Percentiles rank a stretch among this genome's conserved stretches.
Evolutionary conservation across 2,797 vertebrate species (phyloP).

Genomic region (Premnoplex brunnescens): DNA sequence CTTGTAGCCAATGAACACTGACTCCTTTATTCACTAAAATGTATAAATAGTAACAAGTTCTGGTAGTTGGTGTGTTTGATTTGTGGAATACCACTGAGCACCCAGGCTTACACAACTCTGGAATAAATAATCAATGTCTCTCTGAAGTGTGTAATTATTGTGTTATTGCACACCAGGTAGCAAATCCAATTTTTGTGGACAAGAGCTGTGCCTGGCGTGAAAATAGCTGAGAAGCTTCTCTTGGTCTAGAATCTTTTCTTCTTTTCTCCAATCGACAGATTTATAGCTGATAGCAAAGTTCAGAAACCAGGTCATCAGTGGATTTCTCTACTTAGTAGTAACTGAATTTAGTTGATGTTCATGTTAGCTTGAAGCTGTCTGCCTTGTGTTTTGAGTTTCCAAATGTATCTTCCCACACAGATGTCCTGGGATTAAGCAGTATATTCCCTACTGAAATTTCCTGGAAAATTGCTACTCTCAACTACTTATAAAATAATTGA

Average conservation of each 20-base stretch:
- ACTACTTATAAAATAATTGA: constrained; percentile 27
- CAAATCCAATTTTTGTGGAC: not conserved
- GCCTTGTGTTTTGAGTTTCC: constrained; percentile 6
- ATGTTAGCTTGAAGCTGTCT: constrained; percentile 29
- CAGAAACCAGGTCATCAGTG: not conserved
- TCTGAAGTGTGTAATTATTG: not conserved
- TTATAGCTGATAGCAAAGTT: not conserved
- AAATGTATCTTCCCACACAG: constrained; percentile 1
- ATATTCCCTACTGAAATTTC: constrained; percentile 40
- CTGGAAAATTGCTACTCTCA: not conserved
- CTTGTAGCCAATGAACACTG: not conserved
- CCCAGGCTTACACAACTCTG: not conserved
- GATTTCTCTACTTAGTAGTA: constrained; percentile 7
- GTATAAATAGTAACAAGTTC: not conserved
- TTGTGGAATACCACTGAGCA: not conserved
- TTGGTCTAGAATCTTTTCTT: not conserved
- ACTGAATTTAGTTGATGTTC: constrained; percentile 24
- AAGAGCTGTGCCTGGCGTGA: not conserved
- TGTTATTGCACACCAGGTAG: not conserved
- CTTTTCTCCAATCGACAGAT: not conserved
- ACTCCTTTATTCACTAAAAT: not conserved
- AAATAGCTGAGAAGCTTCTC: not conserved
- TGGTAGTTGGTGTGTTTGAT: not conserved
- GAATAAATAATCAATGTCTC: not conserved
- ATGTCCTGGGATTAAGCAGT: not conserved